Conservation (phyloP, 2,797 vertebrate species). For the Gymnocypris eckloni region DNA sequence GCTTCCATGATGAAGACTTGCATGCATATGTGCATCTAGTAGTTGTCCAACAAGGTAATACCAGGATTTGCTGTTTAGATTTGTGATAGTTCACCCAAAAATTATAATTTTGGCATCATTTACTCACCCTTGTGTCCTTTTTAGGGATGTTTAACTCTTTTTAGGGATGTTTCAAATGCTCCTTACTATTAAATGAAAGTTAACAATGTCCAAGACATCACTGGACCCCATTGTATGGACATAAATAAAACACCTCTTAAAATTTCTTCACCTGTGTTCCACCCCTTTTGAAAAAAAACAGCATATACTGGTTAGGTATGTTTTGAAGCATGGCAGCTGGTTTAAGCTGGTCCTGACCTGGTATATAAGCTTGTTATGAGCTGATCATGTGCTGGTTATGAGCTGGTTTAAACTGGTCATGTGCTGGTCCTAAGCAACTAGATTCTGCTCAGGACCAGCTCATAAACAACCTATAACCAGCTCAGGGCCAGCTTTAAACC, state of each 20-base stretch:
- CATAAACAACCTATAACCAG: too few relatives aligned
- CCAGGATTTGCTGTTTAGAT: not conserved
- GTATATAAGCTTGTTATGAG: not conserved
- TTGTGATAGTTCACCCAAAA: not conserved
- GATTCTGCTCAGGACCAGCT: too few relatives aligned
- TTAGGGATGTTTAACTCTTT: not conserved
- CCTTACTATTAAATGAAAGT: not conserved
- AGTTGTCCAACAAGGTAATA: constrained; percentile 38
- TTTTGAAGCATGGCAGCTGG: not conserved
- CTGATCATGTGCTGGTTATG: not conserved
- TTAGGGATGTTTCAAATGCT: not conserved
- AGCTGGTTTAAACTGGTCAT: not conserved
- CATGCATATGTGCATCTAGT: constrained; percentile 62
- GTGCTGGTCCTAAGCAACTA: not conserved
- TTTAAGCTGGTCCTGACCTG: not conserved
- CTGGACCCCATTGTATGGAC: too few relatives aligned
- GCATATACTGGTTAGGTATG: not conserved
- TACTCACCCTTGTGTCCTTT: not conserved
- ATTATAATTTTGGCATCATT: not conserved
- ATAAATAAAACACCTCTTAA: not conserved
- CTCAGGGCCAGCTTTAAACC: not conserved
- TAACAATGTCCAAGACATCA: not conserved
- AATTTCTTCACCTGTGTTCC: not conserved
- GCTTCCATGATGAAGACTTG: constrained; percentile 21
- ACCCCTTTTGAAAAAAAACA: not conserved